Conservation (phyloP, 30 jellyfish, hydroid and myxozoan species). For the Pseudorhiza aurosa region DNA sequence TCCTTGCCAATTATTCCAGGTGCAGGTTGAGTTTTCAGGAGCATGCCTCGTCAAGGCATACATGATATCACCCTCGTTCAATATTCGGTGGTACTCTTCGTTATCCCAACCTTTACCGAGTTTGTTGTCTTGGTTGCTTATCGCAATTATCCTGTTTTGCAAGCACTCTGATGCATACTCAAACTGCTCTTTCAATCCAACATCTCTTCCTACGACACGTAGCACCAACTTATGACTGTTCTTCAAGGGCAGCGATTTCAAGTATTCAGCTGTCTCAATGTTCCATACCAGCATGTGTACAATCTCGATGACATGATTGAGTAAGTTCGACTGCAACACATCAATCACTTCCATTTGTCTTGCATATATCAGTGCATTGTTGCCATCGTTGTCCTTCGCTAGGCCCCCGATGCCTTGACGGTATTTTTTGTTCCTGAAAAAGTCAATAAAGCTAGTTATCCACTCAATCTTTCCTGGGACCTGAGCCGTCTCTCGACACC, state of each 20-base stretch:
- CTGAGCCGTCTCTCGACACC: no score
- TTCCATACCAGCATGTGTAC: constrained; percentile 22
- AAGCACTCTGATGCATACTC: constrained; percentile 15
- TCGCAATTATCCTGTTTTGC: constrained; percentile 1
- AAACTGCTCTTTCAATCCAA: constrained; percentile 12
- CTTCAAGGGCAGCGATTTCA: background rate
- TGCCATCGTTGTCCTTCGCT: background rate
- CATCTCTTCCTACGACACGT: constrained; percentile 2
- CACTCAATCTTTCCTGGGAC: background rate
- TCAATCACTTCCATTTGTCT: constrained; percentile 30
- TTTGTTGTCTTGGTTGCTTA: constrained; percentile 20
- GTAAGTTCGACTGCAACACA: constrained; percentile 10
- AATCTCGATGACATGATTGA: background rate
- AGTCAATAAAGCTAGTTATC: constrained; percentile 15
- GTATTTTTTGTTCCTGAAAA: background rate
- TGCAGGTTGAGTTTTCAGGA: constrained; percentile 2
- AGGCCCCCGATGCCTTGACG: constrained; percentile 16
- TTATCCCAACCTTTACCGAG: constrained; percentile 42
- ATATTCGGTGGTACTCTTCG: background rate
- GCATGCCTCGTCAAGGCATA: constrained; percentile 44
- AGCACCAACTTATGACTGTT: constrained; percentile 20
- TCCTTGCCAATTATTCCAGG: background rate
- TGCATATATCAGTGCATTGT: background rate
- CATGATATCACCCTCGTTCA: background rate
- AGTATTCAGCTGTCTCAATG: constrained; percentile 7